Conservation (phyloP, 2,113 vertebrate species). For the Pomatorhinus ruficollis region DNA sequence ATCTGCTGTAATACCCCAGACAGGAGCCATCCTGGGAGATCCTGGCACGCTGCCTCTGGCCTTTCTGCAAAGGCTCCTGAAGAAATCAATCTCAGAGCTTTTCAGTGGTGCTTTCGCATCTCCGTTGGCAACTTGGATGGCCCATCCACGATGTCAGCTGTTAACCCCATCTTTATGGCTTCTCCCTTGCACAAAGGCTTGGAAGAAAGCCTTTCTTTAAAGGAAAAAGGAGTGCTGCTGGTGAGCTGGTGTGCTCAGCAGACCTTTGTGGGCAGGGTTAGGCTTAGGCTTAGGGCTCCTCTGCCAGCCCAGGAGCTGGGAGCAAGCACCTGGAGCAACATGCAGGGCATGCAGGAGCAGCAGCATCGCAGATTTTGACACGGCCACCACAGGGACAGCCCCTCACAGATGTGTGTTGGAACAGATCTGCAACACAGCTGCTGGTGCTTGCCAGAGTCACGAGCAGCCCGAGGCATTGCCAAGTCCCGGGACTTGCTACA, state of each 20-base stretch:
- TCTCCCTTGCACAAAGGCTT: background rate
- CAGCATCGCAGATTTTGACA: background rate
- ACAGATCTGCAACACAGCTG: constrained; percentile 3
- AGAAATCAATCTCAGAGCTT: background rate
- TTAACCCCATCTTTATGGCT: background rate
- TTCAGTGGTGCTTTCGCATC: background rate
- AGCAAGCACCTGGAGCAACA: background rate
- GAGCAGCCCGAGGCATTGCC: background rate
- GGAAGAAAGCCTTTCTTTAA: background rate
- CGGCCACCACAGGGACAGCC: background rate
- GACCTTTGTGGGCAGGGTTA: background rate
- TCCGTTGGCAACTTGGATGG: background rate
- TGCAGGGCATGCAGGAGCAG: background rate
- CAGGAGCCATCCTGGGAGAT: background rate
- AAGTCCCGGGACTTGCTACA: background rate
- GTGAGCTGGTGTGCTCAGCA: background rate
- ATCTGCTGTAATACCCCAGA: background rate
- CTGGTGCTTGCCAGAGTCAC: constrained; percentile 1
- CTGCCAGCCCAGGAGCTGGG: background rate
- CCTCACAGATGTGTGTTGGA: constrained; percentile 43
- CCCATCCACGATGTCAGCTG: background rate
- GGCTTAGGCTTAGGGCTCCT: background rate
- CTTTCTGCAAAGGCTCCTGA: background rate
- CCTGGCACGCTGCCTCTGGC: background rate
- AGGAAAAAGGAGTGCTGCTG: background rate